phyloP scores from a whole-genome alignment of 2,797 vertebrate genomes.

The Ctenosaura bakeri region DNA sequence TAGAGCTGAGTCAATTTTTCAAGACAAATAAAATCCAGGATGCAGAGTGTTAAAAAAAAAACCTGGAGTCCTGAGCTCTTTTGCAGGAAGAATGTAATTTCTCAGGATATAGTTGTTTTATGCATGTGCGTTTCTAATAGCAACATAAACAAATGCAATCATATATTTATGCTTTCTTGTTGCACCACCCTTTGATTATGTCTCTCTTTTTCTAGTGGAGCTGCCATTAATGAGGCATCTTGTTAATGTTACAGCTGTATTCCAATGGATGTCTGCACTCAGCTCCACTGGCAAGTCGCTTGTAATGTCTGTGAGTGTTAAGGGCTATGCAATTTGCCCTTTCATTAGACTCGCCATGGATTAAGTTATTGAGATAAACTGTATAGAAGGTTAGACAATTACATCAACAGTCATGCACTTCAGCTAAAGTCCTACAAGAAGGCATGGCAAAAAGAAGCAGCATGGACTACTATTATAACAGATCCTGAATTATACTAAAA shows the following conservation, averaged over 20 bases:
- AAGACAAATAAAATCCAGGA: constrained; percentile 61
- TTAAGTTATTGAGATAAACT: constrained; percentile 60
- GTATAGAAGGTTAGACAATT: constrained; percentile 24
- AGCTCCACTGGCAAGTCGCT: constrained; percentile 43
- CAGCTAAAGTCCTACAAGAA: not conserved
- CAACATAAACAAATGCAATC: constrained; percentile 43
- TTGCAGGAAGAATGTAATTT: constrained; percentile 36
- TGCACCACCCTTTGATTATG: constrained; percentile 53
- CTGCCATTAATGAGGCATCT: constrained; percentile 58
- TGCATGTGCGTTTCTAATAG: constrained; percentile 32
- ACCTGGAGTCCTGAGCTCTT: not conserved
- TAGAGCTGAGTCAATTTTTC: constrained; percentile 56
- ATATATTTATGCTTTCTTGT: constrained; percentile 54
- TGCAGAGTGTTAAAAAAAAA: constrained; percentile 26
- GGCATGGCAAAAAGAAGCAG: not conserved
- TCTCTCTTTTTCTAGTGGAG: constrained; percentile 57
- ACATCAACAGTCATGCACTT: not conserved
- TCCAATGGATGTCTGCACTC: constrained; percentile 38
- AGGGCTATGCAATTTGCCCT: constrained; percentile 10
- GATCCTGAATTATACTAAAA: constrained; percentile 40
- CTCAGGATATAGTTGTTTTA: constrained; percentile 24
- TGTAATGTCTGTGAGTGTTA: constrained; percentile 49
- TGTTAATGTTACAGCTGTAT: constrained; percentile 45
- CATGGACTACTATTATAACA: not conserved
- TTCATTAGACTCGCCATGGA: constrained; percentile 45